Base-by-base conservation (phyloP, 2,888 invertebrate species). In the Crematogaster levior region DNA sequence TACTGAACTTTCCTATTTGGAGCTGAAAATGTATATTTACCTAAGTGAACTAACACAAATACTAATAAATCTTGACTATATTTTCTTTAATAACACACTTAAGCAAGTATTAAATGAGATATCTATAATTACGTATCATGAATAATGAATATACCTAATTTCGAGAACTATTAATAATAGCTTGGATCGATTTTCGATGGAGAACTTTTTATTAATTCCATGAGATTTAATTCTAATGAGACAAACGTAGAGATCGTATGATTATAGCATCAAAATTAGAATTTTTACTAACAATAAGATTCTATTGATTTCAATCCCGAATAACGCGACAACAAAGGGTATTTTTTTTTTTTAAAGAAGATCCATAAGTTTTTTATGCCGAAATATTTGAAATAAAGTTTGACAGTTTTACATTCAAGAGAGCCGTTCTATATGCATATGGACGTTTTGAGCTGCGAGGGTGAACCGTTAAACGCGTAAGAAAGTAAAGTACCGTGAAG, bases 1-100 rank as follows among this genome's bases (percentile, higher is more conserved):
- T 77, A 66, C 77, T 77, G 56, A 68, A 56, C 24, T 30, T 34
- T 43, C 34, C 43, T 37, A 56, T 56, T 70, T 70, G 56, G 46
- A 30, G 24, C 6, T n/a, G 24, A 34, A n/a, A n/a, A 56, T 40
- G 18, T 43, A 34, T 18, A 79, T 15, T 66, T 40, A 63, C 15
- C 7, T 40, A 53, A 40, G 1, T 70, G 10, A 77, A 43, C 72
- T 56, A 56, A 43, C n/a, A 30, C 56, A 79, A 70, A 70, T 43
- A 43, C 12, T 40, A 70, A 60, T n/a, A 65, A 43, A 43, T 65
- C 1, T 72, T 40, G 58, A 51, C 24, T 63, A 46, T 34, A 46
- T 61, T 53, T 70, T 40, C 48, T 40, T 21, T 7, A 56, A 46
- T 9, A 21, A 70, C n/a, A 34, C 0, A 43, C 24, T 48, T 70